Conservation (phyloP, 2,888 invertebrate species). For the Scelioninae gen. 1 region DNA sequence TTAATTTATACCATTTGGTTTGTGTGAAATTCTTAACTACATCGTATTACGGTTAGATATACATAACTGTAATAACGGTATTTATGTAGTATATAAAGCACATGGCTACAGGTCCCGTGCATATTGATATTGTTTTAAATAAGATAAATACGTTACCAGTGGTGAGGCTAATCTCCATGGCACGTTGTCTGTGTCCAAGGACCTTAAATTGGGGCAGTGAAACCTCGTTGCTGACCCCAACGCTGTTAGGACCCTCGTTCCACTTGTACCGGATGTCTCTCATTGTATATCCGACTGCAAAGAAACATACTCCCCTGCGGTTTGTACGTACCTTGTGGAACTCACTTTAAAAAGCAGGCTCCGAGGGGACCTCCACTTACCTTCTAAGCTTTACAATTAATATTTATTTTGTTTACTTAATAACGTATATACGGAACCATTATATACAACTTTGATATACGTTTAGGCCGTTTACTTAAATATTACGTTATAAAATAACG, state of each 20-base stretch:
- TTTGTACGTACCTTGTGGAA: conserved; percentile 83
- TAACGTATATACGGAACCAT: conserved; percentile 3
- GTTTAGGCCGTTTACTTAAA: background rate
- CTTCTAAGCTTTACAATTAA: conserved; percentile 76
- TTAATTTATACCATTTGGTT: too few relatives aligned
- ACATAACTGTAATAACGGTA: conserved; percentile 47
- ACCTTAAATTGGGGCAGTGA: conserved; percentile 99
- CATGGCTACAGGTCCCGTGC: conserved; percentile 65
- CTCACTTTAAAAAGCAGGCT: conserved; percentile 73
- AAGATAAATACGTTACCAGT: conserved; percentile 90
- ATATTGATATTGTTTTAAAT: conserved; percentile 68
- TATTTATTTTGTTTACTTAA: conserved; percentile 22
- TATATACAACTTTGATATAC: background rate
- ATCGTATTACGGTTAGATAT: conserved; percentile 26
- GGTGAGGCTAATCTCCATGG: conserved; percentile 97
- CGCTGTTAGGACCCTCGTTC: conserved; percentile 97
- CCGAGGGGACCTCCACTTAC: conserved; percentile 81
- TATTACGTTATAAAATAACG: too few relatives aligned
- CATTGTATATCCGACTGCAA: conserved; percentile 98
- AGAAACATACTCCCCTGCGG: conserved; percentile 84
- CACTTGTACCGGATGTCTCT: conserved; percentile 98
- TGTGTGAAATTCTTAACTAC: conserved; percentile 38
- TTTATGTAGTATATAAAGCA: conserved; percentile 61
- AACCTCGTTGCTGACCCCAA: conserved; percentile 97
- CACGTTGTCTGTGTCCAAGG: conserved; percentile 97